Evolutionary conservation across 2,113 vertebrate genomes (phyloP), one percentile per base, ranked within the genome.

Genomic region (Formicarius rufipectus): DNA sequence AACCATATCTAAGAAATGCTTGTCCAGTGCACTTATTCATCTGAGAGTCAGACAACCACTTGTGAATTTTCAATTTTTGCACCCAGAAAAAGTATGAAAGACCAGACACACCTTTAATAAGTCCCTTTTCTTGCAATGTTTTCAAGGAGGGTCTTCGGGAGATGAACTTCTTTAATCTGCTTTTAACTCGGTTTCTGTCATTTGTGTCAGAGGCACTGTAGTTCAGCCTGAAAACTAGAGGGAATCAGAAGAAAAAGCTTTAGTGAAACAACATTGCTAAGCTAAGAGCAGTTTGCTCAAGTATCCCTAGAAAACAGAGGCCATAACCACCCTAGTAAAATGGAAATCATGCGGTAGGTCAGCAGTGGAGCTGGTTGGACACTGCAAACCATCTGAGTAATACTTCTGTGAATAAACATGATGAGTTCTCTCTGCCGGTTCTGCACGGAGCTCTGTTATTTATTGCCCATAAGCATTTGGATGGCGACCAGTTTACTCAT

Each of bases 141-240:
- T 99, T 99, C 98, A 99, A 95, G 35, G 98, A 99, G 18, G 98
- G 99, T 95, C 99, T 98, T 83, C 98, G 96, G 53, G 97, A 98
- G 95, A 99, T 99, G 97, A 99, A 99, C 98, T 99, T 99, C 98
- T 99, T 99, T 93, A 99, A 97, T 94, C 98, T 98, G 98, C 98
- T 99, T 95, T 99, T 99, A 77, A 99, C 98, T 76, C 98, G 92
- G 71, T 97, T 99, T 96, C 98, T 99, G 95, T 99, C 98, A 12
- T 97, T 98, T 75, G 98, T 98, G 94, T 99, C 98, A 22, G 98
- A 99, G 75, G 98, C 95, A 83, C 98, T 99, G 89, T 99, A 98
- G 92, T 98, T 98, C 96, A 99, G 97, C 93, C 98, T 98, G 95
- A 99, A 98, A 96, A 98, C 98, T 99, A 75, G 49, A 93, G 45